phyloP scores from a whole-genome alignment of 2,797 vertebrate genomes.

The Meda fulgida region DNA sequence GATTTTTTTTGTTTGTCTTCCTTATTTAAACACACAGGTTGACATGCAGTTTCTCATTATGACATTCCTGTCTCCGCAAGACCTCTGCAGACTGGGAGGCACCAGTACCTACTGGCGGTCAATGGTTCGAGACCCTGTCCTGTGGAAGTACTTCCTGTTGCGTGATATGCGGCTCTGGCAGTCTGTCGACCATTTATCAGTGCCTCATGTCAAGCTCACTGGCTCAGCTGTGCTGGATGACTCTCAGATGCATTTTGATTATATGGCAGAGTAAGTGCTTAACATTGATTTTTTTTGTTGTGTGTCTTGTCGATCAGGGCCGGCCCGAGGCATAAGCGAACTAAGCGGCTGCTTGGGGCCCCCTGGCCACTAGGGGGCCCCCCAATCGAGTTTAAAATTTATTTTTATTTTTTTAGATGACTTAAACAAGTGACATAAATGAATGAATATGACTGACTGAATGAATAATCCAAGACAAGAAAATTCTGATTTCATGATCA shows the following conservation, averaged over 20 bases:
- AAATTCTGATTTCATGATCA: too few relatives aligned
- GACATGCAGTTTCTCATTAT: slow-evolving; percentile 87
- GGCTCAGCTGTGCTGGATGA: slow-evolving; percentile 65
- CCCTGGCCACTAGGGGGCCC: too few relatives aligned
- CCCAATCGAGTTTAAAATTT: too few relatives aligned
- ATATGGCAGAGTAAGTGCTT: slow-evolving; percentile 86
- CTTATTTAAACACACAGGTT: slow-evolving; percentile 74
- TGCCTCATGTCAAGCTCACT: slow-evolving; percentile 83
- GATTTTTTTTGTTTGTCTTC: too few relatives aligned
- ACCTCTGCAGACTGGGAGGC: slow-evolving; percentile 86
- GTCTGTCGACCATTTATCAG: slow-evolving; percentile 86
- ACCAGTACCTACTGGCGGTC: slow-evolving; percentile 87
- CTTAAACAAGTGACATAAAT: too few relatives aligned
- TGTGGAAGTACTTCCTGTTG: slow-evolving; percentile 91
- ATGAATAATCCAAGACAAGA: too few relatives aligned
- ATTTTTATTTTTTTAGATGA: too few relatives aligned
- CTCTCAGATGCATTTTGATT: slow-evolving; percentile 73
- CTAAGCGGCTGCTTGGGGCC: too few relatives aligned
- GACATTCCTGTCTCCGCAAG: slow-evolving; percentile 86
- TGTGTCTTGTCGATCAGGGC: too few relatives aligned
- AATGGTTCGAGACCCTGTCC: slow-evolving; percentile 85
- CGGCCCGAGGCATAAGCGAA: too few relatives aligned
- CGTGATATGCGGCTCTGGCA: slow-evolving; percentile 87
- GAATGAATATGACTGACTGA: too few relatives aligned
- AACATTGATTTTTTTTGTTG: too few relatives aligned